phyloP scores from a whole-genome alignment of 1,140 invertebrate genomes.

The Acromyrmex echinatior region DNA sequence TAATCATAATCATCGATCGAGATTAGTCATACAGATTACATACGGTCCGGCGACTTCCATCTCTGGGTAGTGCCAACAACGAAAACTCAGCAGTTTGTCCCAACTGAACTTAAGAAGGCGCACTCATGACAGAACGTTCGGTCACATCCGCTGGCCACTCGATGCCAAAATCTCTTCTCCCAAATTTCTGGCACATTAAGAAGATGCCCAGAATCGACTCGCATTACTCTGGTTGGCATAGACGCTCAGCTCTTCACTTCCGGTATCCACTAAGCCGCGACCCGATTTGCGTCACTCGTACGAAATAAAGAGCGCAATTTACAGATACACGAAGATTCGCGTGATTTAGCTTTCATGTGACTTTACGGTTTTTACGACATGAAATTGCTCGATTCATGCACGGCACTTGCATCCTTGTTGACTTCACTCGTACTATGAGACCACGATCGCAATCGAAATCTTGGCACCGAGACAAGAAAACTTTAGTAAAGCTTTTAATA shows the following conservation, averaged over 20 bases:
- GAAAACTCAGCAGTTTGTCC: conserved; percentile 78
- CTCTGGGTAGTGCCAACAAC: conserved; percentile 80
- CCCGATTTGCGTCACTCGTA: conserved; percentile 49
- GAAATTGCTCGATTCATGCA: conserved; percentile 49
- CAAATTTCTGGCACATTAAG: conserved; percentile 70
- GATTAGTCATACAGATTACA: conserved; percentile 82
- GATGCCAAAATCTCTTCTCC: conserved; percentile 73
- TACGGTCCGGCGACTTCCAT: conserved; percentile 83
- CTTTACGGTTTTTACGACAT: conserved; percentile 42
- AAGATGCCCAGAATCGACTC: conserved; percentile 68
- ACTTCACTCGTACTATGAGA: conserved; percentile 61
- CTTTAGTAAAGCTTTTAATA: conserved; percentile 47
- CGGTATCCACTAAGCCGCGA: conserved; percentile 70
- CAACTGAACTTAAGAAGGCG: conserved; percentile 79
- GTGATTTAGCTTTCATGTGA: conserved; percentile 13
- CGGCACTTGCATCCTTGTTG: conserved; percentile 56
- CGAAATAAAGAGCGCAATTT: conserved; percentile 46
- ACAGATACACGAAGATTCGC: conserved; percentile 58
- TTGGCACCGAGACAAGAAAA: conserved; percentile 40
- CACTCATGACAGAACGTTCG: conserved; percentile 79
- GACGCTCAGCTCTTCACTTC: conserved; percentile 62
- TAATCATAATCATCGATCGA: conserved; percentile 70
- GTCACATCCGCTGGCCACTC: conserved; percentile 76
- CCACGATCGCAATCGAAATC: conserved; percentile 12
- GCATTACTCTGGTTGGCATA: conserved; percentile 60